These are phyloP conservation scores for Meloidogyne chitwoodi DNA, from an alignment of 1,140 invertebrate genomes.

Conservation along the genomic window DNA sequence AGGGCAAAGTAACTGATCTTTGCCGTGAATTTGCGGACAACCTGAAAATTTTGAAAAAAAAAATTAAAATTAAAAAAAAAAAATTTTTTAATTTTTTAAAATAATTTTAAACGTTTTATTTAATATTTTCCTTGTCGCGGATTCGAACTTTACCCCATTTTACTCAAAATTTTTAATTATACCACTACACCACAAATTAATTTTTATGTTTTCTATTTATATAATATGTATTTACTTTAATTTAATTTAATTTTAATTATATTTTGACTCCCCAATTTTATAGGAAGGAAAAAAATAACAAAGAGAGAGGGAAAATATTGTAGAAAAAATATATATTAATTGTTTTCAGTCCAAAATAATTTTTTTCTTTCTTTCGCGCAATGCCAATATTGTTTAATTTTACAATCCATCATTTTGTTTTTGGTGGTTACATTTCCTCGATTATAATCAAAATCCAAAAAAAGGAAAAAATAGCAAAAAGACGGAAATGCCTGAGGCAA, in stretches of 20 bases:
- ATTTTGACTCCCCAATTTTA: too few species aligned
- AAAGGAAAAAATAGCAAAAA: background rate
- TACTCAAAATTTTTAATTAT: too few species aligned
- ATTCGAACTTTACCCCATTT: too few species aligned
- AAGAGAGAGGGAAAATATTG: background rate
- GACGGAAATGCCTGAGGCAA: background rate
- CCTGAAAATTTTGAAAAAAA: constrained; percentile 27
- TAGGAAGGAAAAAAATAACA: background rate
- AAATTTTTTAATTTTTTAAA: background rate
- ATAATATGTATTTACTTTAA: too few species aligned
- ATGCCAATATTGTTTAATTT: background rate
- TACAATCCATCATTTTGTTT: background rate
- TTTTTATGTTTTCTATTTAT: too few species aligned
- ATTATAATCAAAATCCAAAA: background rate
- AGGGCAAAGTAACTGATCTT: constrained; percentile 48
- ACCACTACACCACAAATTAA: too few species aligned
- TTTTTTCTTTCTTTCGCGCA: background rate
- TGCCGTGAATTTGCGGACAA: constrained; percentile 45
- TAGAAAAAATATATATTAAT: background rate
- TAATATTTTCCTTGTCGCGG: background rate
- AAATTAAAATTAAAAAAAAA: background rate
- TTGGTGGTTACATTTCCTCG: background rate
- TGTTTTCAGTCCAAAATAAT: too few species aligned
- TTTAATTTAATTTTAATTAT: too few species aligned
- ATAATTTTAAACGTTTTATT: background rate